Conservation (phyloP, 2,888 invertebrate genomes). For the Boloria selene region DNA sequence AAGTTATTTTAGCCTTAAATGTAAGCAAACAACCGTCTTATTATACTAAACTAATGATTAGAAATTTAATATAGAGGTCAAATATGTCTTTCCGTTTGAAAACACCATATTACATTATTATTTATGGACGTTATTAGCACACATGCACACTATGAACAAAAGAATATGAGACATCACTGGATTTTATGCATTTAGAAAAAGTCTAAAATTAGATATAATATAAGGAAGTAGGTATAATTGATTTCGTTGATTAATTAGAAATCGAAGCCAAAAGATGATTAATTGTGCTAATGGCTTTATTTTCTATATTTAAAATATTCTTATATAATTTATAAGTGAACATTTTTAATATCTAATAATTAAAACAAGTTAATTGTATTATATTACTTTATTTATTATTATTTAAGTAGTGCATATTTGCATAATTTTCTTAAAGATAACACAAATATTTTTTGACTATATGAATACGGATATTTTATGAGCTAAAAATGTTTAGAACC, state of each 20-base stretch:
- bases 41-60: too few relatives aligned
- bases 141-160: too few relatives aligned
- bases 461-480: conserved; percentile 13
- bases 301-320: conserved; percentile 15
- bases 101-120: too few relatives aligned
- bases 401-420: conserved; percentile 4
- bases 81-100: too few relatives aligned
- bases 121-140: too few relatives aligned
- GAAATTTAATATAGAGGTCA: too few relatives aligned
- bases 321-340: conserved; percentile 7
- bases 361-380: neutral
- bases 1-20: too few relatives aligned
- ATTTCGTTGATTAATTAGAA: conserved; percentile 9
- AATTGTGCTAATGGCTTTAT: neutral
- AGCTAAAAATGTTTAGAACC: conserved; percentile 30
- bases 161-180: too few relatives aligned
- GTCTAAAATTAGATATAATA: conserved; percentile 5
- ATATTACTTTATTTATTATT: neutral
- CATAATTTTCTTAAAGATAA: conserved; percentile 12
- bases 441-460: conserved; percentile 12
- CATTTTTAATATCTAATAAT: neutral
- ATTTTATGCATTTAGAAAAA: too few relatives aligned
- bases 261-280: conserved; percentile 1
- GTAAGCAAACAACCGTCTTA: too few relatives aligned
- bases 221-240: neutral